Conservation (phyloP, 1,140 invertebrate species). For the Samia ricini region DNA sequence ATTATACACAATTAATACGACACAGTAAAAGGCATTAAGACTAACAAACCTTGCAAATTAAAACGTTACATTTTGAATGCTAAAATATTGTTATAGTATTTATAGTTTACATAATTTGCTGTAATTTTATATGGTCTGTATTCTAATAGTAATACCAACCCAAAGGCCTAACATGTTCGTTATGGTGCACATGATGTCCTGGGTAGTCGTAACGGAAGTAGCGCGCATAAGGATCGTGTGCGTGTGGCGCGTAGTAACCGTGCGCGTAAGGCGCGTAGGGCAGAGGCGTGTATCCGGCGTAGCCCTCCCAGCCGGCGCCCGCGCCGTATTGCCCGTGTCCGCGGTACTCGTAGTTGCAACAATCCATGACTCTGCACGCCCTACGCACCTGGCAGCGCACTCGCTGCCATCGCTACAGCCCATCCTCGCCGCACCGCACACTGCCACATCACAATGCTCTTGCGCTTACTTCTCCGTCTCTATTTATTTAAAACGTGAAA, state of each 20-base stretch:
- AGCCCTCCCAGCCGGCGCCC: slow-evolving; percentile 54
- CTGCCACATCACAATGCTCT: slow-evolving; percentile 48
- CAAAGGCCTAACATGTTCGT: slow-evolving; percentile 64
- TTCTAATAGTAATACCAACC: slow-evolving; percentile 47
- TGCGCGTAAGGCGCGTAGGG: slow-evolving; percentile 61
- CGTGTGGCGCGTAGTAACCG: slow-evolving; percentile 55
- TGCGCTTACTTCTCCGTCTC: slow-evolving; percentile 17
- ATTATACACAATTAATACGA: too few species aligned
- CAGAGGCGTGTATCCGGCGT: slow-evolving; percentile 51
- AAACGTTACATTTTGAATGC: background rate
- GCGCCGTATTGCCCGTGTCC: slow-evolving; percentile 51
- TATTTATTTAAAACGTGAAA: too few species aligned
- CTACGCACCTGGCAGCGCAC: slow-evolving; percentile 60
- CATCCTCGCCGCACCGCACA: slow-evolving; percentile 38
- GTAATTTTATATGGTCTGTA: background rate
- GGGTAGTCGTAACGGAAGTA: slow-evolving; percentile 70
- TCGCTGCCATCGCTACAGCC: slow-evolving; percentile 35
- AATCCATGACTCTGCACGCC: slow-evolving; percentile 53
- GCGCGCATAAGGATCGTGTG: slow-evolving; percentile 64
- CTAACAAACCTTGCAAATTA: too few species aligned
- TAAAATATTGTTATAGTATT: background rate
- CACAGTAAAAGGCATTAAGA: too few species aligned
- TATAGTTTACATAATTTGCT: background rate
- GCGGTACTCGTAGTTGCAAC: slow-evolving; percentile 69
- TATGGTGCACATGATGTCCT: slow-evolving; percentile 53